Percentiles rank a stretch among this genome's conserved stretches.
Evolutionary conservation across 2,888 invertebrate species (phyloP).

Genomic region (Tortricodes alternella): DNA sequence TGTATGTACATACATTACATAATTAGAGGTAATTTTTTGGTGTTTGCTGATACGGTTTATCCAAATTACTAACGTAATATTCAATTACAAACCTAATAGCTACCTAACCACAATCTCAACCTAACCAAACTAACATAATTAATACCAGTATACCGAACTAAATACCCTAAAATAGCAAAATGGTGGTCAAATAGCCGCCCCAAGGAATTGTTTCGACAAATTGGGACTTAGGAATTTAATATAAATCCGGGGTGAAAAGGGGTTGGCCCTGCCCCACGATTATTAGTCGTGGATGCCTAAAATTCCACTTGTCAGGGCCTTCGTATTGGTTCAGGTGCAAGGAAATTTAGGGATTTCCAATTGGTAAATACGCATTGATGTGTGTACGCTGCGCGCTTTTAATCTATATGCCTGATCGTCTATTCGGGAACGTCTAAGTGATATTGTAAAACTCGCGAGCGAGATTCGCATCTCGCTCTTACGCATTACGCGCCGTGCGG

Average conservation of each 20-base stretch:
- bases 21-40: too few relatives aligned
- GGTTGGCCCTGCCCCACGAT: constrained; percentile 65
- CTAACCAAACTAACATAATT: neutral
- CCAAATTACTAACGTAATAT: neutral
- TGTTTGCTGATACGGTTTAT: neutral
- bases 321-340: constrained; percentile 8
- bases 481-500: too few relatives aligned
- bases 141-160: constrained; percentile 14
- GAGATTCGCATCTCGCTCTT: too few relatives aligned
- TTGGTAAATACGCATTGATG: too few relatives aligned
- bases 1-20: too few relatives aligned
- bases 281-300: constrained; percentile 61
- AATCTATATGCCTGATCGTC: too few relatives aligned
- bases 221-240: constrained; percentile 78
- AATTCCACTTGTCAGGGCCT: constrained; percentile 39
- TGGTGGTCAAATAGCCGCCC: constrained; percentile 56
- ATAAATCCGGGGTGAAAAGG: constrained; percentile 77
- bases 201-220: constrained; percentile 72
- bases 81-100: neutral
- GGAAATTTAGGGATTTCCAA: too few relatives aligned
- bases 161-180: constrained; percentile 56
- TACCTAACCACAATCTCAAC: neutral
- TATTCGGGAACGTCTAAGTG: too few relatives aligned
- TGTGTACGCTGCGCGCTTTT: too few relatives aligned
- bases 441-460: too few relatives aligned